phyloP scores from a whole-genome alignment of 1,140 invertebrate genomes.

The Penaeus japonicus region DNA sequence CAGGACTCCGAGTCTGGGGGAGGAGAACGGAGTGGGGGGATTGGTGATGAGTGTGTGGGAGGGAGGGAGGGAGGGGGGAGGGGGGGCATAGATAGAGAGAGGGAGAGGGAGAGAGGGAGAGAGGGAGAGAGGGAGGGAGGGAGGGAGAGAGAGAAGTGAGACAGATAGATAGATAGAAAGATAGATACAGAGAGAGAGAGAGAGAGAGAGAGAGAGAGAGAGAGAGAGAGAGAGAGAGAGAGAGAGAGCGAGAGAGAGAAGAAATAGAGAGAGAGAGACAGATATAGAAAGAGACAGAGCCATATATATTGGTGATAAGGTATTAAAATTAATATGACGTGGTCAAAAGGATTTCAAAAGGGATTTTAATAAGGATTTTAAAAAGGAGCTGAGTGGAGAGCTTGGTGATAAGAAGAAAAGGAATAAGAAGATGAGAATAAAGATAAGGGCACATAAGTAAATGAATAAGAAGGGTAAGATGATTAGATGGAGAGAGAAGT shows the following conservation, averaged over 20 bases:
- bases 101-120: not conserved
- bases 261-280: not conserved
- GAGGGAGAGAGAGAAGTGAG: not conserved
- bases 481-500: no score
- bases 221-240: constrained; percentile 7
- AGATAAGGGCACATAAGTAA: no score
- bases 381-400: no score
- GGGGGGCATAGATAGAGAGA: not conserved
- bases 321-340: no score
- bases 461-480: no score
- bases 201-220: constrained; percentile 13
- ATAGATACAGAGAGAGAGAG: constrained; percentile 11
- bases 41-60: not conserved
- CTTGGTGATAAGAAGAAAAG: no score
- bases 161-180: not conserved
- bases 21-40: not conserved
- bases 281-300: not conserved
- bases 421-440: no score
- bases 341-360: no score
- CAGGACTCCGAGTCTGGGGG: constrained; percentile 4
- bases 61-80: not conserved
- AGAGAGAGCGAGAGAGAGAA: no score
- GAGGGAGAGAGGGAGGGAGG: not conserved
- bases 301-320: no score
- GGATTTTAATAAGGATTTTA: no score